These are phyloP conservation scores for Chondrilla cf. caribensis DNA, from an alignment of 37 sponge, comb jelly and placozoan species.

Conservation along the genomic window DNA sequence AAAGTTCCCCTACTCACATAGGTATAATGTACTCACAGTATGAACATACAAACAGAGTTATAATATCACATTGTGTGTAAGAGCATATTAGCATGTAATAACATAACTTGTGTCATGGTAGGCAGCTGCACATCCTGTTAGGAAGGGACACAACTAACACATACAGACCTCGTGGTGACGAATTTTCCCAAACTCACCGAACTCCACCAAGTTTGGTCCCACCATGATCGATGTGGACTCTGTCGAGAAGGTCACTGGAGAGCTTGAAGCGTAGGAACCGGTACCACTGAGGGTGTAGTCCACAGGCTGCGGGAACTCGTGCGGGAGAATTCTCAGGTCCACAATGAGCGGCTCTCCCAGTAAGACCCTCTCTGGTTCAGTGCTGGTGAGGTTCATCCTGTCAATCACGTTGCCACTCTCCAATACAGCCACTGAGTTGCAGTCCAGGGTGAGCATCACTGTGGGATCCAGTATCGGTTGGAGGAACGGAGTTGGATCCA, in stretches of 20 bases:
- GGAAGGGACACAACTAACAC: too few relatives aligned
- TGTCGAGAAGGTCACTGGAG: slow-evolving; percentile 31
- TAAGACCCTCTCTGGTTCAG: not conserved
- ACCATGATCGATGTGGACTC: slow-evolving; percentile 57
- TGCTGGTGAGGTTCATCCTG: slow-evolving; percentile 3
- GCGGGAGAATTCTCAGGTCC: slow-evolving; percentile 40
- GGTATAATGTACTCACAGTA: too few relatives aligned
- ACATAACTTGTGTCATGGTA: too few relatives aligned
- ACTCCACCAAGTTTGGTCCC: slow-evolving; percentile 55
- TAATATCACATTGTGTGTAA: too few relatives aligned
- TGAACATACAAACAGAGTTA: too few relatives aligned
- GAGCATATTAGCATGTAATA: too few relatives aligned
- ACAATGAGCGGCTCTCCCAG: slow-evolving; percentile 52
- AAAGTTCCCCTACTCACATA: too few relatives aligned
- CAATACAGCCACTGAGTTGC: slow-evolving; percentile 58
- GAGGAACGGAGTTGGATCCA: slow-evolving; percentile 73
- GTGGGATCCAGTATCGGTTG: slow-evolving; percentile 40
- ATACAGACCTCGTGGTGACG: too few relatives aligned
- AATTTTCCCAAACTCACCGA: slow-evolving; percentile 62
- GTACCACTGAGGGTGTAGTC: slow-evolving; percentile 31
- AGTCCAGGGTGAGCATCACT: slow-evolving; percentile 39
- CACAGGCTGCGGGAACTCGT: slow-evolving; percentile 69
- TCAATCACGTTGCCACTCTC: slow-evolving; percentile 60
- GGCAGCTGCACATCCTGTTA: too few relatives aligned
- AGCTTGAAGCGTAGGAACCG: not conserved